Base-by-base conservation (phyloP, 2,113 vertebrate genomes). In the Poicephalus meyeri region DNA sequence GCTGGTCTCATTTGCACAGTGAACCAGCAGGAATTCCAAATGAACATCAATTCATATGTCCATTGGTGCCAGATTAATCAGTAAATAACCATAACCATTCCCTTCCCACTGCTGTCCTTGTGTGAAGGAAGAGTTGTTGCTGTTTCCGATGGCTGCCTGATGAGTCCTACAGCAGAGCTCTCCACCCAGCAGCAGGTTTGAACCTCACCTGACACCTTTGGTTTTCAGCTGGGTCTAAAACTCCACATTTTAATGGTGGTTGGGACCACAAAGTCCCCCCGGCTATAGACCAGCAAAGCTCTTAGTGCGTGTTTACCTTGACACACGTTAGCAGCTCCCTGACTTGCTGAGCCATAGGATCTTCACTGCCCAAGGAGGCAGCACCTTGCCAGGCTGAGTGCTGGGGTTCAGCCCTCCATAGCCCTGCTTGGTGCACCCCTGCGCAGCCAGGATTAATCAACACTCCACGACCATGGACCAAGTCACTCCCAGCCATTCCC, bases 401-500 rank as follows among this genome's bases (percentile, higher is more conserved):
- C 65, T 29, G 8, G 1, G 86, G 52, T 16, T 2, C 8, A 31
- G 79, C 53, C 8, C 52, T 10, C 46, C 61, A 1, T 0, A 19
- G 44, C 31, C 35, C 74, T 6, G 4, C 31, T 2, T 2, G 13
- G 20, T 23, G 10, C 66, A 25, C 49, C 77, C 24, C 83, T 12
- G 53, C 21, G 0, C 19, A 4, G 12, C 49, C 4, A 2, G 63
- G n/a, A 29, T 18, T 8, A 29, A n/a, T 5, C 47, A 10, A 2
- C 16, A 1, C 17, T 2, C 56, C 10, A 0, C 0, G 7, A 17
- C 60, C 81, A 11, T 0, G 7, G 41, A 10, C 39, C 7, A 0
- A 2, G 11, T 2, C 47, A 15, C 11, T 78, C 46, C 37, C 80
- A 5, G 77, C 42, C 69, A 2, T 7, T 19, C 41, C 73, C 88